Percentiles rank a stretch among this genome's conserved stretches.
These are phyloP conservation scores for Cyclina sinensis DNA, from an alignment of 1,140 invertebrate species.

Conservation along the genomic window DNA sequence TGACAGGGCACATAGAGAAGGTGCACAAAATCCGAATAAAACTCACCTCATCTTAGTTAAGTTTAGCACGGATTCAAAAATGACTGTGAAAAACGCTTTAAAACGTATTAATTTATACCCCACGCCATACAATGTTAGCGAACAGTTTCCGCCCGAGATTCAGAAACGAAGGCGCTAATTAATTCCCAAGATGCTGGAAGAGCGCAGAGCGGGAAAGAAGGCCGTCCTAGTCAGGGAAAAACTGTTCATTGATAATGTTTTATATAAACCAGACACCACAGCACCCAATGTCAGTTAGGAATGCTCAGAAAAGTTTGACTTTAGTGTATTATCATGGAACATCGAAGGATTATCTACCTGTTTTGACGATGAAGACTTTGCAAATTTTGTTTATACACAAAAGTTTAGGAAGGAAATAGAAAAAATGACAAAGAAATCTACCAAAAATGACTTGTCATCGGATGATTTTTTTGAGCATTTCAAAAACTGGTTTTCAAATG, in stretches of 20 bases:
- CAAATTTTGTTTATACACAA: slow-evolving; percentile 12
- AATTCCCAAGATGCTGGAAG: background rate
- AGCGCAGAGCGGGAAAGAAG: background rate
- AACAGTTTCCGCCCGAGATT: background rate
- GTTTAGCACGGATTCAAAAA: background rate
- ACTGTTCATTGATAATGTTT: background rate
- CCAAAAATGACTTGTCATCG: too few species aligned
- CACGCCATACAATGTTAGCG: background rate
- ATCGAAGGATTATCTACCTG: background rate
- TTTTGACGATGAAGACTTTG: slow-evolving; percentile 20
- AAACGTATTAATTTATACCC: background rate
- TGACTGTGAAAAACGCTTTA: background rate
- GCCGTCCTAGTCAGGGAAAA: background rate
- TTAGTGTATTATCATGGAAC: background rate
- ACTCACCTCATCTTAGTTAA: background rate
- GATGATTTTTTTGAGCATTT: too few species aligned
- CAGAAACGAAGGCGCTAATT: background rate
- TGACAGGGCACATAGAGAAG: background rate
- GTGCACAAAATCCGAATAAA: background rate
- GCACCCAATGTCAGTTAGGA: background rate
- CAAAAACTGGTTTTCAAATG: too few species aligned
- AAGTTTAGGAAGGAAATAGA: too few species aligned
- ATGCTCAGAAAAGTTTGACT: background rate
- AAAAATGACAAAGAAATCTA: too few species aligned
- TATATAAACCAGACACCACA: background rate